These are phyloP conservation scores for Drosophila kanapiae DNA, from an alignment of 1,140 invertebrate species.

Conservation along the genomic window DNA sequence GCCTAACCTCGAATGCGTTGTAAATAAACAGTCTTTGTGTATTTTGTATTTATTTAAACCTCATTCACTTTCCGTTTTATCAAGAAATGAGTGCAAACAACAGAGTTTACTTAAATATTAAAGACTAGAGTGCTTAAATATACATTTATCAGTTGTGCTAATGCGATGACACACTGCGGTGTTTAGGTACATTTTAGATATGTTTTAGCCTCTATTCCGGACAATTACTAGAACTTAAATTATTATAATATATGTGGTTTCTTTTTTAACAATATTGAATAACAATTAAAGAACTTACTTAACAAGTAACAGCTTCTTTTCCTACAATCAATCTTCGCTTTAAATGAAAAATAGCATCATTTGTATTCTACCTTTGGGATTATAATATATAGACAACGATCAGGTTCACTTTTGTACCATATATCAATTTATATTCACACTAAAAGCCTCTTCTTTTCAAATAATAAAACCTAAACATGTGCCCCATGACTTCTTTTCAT, in stretches of 20 bases:
- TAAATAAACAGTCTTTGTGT: conserved; percentile 2
- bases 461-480: conserved; percentile 13
- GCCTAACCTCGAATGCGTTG: neutral
- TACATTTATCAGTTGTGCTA: neutral
- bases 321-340: too few relatives aligned
- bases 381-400: conserved; percentile 15
- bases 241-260: too few relatives aligned
- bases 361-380: neutral
- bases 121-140: conserved; percentile 6
- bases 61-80: neutral
- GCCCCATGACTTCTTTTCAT: neutral
- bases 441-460: conserved; percentile 20
- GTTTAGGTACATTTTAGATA: conserved; percentile 2
- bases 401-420: conserved; percentile 8
- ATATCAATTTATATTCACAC: conserved; percentile 26
- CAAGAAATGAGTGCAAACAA: neutral
- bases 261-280: neutral
- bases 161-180: neutral
- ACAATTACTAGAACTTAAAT: too few relatives aligned
- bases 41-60: neutral
- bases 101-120: conserved; percentile 12
- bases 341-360: neutral
- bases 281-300: too few relatives aligned
- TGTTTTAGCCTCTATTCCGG: too few relatives aligned
- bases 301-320: neutral